phyloP scores from a whole-genome alignment of 2,113 vertebrate genomes.

The Amphiprion percula region DNA sequence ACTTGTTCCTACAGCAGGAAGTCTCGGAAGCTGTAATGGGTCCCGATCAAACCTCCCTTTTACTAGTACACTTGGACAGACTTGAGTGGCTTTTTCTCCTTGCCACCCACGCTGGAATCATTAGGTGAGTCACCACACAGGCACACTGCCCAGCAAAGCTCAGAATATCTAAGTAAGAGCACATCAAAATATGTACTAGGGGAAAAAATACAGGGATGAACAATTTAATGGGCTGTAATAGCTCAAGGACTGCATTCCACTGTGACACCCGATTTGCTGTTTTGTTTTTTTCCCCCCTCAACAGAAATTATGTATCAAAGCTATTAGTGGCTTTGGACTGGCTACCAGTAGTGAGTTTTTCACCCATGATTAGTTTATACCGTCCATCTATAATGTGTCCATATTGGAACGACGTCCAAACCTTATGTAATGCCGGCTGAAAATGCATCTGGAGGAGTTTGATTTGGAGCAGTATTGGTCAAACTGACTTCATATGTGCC shows the following conservation, averaged over 20 bases:
- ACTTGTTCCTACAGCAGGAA: slow-evolving; percentile 24
- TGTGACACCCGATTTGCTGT: not conserved
- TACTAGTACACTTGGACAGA: slow-evolving; percentile 47
- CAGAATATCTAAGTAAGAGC: slow-evolving; percentile 62
- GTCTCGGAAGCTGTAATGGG: slow-evolving; percentile 35
- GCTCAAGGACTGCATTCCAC: slow-evolving; percentile 38
- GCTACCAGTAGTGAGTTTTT: slow-evolving; percentile 5
- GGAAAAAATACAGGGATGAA: slow-evolving; percentile 49
- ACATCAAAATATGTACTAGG: slow-evolving; percentile 62
- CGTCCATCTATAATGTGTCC: slow-evolving; percentile 30
- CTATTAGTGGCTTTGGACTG: slow-evolving; percentile 22
- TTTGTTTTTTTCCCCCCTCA: not conserved
- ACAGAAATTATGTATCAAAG: slow-evolving; percentile 18
- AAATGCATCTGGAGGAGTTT: slow-evolving; percentile 40
- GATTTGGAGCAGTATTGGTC: slow-evolving; percentile 28
- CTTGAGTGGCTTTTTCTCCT: slow-evolving; percentile 62
- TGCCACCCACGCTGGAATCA: slow-evolving; percentile 68
- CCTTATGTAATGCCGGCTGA: slow-evolving; percentile 28
- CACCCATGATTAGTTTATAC: slow-evolving; percentile 21
- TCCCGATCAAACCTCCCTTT: slow-evolving; percentile 48
- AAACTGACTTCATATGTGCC: slow-evolving; percentile 49
- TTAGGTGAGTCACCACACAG: slow-evolving; percentile 75
- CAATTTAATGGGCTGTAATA: slow-evolving; percentile 59
- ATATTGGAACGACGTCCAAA: slow-evolving; percentile 14
- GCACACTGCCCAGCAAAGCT: slow-evolving; percentile 54